phyloP scores from a whole-genome alignment of 2,113 vertebrate genomes.

The Halichoerus grypus region DNA sequence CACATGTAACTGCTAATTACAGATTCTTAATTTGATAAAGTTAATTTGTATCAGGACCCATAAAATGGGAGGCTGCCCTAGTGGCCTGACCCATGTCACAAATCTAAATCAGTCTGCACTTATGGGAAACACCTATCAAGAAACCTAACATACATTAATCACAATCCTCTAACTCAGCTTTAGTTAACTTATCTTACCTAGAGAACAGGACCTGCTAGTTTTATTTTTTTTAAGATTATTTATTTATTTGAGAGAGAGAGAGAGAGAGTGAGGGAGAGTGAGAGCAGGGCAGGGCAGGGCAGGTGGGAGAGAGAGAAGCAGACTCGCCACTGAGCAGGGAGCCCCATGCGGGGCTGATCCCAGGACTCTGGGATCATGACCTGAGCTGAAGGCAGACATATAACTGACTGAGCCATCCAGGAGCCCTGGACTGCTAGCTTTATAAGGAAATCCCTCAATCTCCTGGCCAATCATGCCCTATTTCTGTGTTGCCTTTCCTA shows the following conservation, averaged over 20 bases:
- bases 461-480: not conserved
- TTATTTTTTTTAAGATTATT: too few relatives aligned
- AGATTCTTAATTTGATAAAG: constrained; percentile 19
- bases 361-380: too few relatives aligned
- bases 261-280: too few relatives aligned
- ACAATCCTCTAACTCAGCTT: not conserved
- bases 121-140: not conserved
- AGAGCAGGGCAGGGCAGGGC: too few relatives aligned
- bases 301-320: too few relatives aligned
- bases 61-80: not conserved
- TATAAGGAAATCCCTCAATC: not conserved
- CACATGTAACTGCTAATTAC: not conserved
- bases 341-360: too few relatives aligned
- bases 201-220: not conserved
- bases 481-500: not conserved
- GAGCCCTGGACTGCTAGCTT: not conserved
- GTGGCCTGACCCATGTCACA: not conserved
- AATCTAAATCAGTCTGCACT: not conserved
- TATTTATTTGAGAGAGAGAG: too few relatives aligned
- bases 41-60: not conserved
- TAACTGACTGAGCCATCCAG: too few relatives aligned
- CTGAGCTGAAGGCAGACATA: too few relatives aligned
- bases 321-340: too few relatives aligned
- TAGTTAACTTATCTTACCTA: not conserved
- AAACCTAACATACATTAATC: not conserved